phyloP scores from a whole-genome alignment of 2,797 vertebrate genomes.

The Fistularia commersonii region DNA sequence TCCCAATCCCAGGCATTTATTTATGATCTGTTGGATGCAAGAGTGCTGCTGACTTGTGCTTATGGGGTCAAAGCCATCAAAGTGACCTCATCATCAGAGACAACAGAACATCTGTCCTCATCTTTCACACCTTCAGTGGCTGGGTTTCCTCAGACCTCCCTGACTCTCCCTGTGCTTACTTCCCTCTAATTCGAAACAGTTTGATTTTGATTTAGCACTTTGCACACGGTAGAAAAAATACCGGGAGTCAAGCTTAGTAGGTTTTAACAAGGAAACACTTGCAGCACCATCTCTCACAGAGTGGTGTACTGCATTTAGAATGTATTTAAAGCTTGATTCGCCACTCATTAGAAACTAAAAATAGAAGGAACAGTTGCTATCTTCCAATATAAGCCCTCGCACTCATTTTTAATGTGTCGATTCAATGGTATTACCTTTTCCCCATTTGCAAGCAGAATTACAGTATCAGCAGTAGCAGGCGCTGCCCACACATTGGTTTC shows the following conservation, averaged over 20 bases:
- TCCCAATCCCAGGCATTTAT: constrained; percentile 66
- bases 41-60: constrained; percentile 63
- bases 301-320: constrained; percentile 12
- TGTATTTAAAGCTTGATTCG: constrained; percentile 13
- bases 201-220: constrained; percentile 36
- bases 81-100: constrained; percentile 71
- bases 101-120: constrained; percentile 74
- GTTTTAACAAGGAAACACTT: constrained; percentile 21
- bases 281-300: constrained; percentile 17
- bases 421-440: constrained; percentile 19
- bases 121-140: constrained; percentile 72
- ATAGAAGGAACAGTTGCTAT: constrained; percentile 6
- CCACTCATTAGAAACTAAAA: constrained; percentile 13
- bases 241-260: constrained; percentile 46
- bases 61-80: constrained; percentile 75
- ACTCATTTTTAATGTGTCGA: constrained; percentile 42
- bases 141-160: constrained; percentile 65
- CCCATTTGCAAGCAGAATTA: constrained; percentile 21
- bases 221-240: constrained; percentile 53
- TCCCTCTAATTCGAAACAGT: constrained; percentile 54
- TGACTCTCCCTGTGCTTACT: constrained; percentile 48
- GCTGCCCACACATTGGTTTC: background rate
- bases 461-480: constrained; percentile 21
- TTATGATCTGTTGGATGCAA: constrained; percentile 73
- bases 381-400: constrained; percentile 23